phyloP scores from a whole-genome alignment of 64 coral and sea anemone genomes.

The Dendrophyllia cribrosa region DNA sequence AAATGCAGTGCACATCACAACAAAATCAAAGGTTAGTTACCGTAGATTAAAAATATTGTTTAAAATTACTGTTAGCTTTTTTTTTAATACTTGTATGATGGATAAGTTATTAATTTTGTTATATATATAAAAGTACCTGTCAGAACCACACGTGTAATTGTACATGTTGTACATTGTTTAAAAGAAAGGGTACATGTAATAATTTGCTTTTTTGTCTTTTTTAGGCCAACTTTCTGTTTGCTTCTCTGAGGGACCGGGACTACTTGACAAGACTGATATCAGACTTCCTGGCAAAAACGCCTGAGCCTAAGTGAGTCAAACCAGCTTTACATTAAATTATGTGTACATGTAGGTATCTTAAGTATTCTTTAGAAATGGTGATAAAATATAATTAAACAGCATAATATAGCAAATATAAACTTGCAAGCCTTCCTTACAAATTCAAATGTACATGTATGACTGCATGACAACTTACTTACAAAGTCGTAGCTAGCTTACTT shows the following conservation, averaged over 20 bases:
- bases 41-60: no score
- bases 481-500: no score
- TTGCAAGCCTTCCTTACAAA: no score
- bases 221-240: slow-evolving; percentile 88
- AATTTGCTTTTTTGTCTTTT: slow-evolving; percentile 27
- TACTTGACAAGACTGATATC: slow-evolving; percentile 90
- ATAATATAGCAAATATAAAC: no score
- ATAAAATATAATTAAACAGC: no score
- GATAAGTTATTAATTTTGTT: no score
- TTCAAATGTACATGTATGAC: no score
- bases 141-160: neutral
- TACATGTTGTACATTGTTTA: neutral
- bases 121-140: neutral
- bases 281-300: slow-evolving; percentile 91
- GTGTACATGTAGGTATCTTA: neutral
- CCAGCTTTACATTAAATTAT: neutral
- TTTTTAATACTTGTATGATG: no score
- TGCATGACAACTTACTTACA: no score
- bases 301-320: slow-evolving; percentile 79
- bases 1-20: slow-evolving; percentile 91
- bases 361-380: no score
- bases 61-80: no score
- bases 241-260: slow-evolving; percentile 91
- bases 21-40: slow-evolving; percentile 86
- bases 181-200: neutral